Conservation (phyloP, 2,797 vertebrate species). For the Eurystomus glaucurus region DNA sequence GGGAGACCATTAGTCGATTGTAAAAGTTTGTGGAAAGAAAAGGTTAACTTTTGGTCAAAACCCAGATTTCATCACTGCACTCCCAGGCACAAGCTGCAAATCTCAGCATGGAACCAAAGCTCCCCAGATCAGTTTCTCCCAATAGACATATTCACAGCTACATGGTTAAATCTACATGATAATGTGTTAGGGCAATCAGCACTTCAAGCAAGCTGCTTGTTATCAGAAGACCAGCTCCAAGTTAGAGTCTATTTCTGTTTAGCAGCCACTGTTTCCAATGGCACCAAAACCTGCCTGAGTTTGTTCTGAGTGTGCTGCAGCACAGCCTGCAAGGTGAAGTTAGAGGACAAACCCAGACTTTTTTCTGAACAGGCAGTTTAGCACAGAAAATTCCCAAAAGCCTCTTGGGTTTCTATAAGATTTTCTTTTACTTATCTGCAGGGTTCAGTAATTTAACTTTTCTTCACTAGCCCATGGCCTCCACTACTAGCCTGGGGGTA, state of each 20-base stretch:
- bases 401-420: neutral
- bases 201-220: constrained; percentile 28
- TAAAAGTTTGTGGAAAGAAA: neutral
- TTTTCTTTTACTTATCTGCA: neutral
- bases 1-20: neutral
- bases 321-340: neutral
- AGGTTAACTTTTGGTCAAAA: neutral
- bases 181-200: neutral
- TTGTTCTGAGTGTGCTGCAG: neutral
- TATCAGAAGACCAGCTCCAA: neutral
- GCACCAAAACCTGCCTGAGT: constrained; percentile 3
- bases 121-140: constrained; percentile 1
- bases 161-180: neutral
- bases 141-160: neutral
- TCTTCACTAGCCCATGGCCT: neutral
- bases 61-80: constrained; percentile 34
- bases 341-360: neutral
- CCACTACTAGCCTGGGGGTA: neutral
- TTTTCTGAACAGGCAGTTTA: neutral
- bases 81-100: constrained; percentile 33
- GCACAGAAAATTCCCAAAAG: neutral
- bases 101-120: neutral
- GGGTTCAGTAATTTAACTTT: neutral
- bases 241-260: constrained; percentile 47
- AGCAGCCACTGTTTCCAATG: constrained; percentile 35